Conservation (phyloP, 1,140 invertebrate genomes). For the Cydia strobilella region DNA sequence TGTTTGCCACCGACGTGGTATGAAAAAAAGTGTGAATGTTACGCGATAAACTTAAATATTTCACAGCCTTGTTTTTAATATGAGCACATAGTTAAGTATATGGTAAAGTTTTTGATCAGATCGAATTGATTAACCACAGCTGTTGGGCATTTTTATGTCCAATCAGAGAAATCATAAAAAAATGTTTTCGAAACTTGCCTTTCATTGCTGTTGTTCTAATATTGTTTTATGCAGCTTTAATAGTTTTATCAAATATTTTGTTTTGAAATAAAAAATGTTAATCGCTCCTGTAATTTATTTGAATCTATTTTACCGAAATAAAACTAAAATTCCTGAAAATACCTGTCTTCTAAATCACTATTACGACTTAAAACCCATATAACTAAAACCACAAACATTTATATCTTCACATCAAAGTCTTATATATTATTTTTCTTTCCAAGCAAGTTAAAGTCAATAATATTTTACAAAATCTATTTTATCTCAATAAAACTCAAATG, state of each 20-base stretch:
- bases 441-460: too few relatives aligned
- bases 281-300: neutral
- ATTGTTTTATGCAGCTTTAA: neutral
- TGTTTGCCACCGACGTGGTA: too few relatives aligned
- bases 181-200: too few relatives aligned
- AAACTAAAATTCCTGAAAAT: neutral
- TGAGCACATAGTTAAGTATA: too few relatives aligned
- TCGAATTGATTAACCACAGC: neutral
- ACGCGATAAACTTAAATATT: neutral
- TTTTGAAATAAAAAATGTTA: neutral
- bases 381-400: constrained; percentile 4
- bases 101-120: neutral
- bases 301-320: neutral
- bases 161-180: too few relatives aligned
- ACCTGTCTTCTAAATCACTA: neutral
- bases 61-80: neutral
- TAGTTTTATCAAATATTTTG: neutral
- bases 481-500: neutral
- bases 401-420: neutral
- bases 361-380: neutral
- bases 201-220: neutral
- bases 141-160: too few relatives aligned
- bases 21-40: neutral
- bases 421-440: neutral
- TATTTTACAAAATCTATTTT: neutral